Evolutionary conservation across 2,888 invertebrate genomes (phyloP), one percentile per base, ranked within the genome.

Genomic region (Himalopsyche kuldschensis): DNA sequence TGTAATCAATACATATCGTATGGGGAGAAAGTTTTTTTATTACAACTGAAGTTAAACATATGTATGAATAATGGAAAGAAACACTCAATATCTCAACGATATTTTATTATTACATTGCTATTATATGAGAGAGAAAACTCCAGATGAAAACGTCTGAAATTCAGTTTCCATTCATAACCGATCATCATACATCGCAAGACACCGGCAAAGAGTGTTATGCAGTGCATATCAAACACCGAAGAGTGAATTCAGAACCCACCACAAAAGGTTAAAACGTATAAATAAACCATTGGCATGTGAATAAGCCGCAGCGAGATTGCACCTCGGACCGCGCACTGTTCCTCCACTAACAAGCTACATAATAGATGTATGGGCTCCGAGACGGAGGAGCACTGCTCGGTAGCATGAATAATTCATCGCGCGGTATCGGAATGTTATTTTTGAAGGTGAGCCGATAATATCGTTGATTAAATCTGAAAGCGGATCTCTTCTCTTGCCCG

Each of bases 331-430:
- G 78, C 41, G 48, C 55, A 24, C 27, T 48, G 77, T 15, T 46
- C 77, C 35, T 41, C 31, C 15, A 46, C 46, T 35, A 77, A 77
- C 35, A 77, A 20, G 46, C 46, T 77, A 77, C 41, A 77, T 46
- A 46, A 35, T 35, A 32, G 32, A 77, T 46, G 46, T 46, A 77
- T 77, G 41, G 46, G 17, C n/a, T 77, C 15, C 79, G 79, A 11
- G 69, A 15, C 27, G 69, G 30, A 69, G 69, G 69, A 69, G 69
- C 69, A 69, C 30, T 69, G 69, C 69, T 27, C 30, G 46, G 46
- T 32, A 35, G 79, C 78, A 83, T 85, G 83, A 83, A 85, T 85
- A 48, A 85, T 85, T 85, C 85, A 85, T 79, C 27, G 31, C 41
- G 75, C 35, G 77, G 46, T 78, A 82, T 84, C 78, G 84, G 69